Percentiles rank a stretch among this genome's conserved stretches.
Conservation (phyloP, 1,140 invertebrate genomes). For the Hylaeus anthracinus region DNA sequence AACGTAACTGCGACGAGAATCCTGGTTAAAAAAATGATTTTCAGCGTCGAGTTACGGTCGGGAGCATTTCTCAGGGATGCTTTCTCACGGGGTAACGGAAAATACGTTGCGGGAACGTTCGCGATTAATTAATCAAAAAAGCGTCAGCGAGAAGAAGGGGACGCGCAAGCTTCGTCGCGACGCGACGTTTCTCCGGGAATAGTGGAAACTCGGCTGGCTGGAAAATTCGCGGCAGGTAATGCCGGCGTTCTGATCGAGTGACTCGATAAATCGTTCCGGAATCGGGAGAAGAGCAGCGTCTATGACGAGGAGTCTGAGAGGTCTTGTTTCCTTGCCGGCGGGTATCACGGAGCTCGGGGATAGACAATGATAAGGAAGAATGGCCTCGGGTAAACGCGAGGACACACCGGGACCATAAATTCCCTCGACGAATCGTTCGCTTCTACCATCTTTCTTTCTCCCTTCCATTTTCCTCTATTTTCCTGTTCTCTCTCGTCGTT, state of each 20-base stretch:
- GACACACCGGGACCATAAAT: slow-evolving; percentile 57
- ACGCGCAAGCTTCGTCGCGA: no score
- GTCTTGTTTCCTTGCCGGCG: slow-evolving; percentile 26
- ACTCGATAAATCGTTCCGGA: slow-evolving; percentile 17
- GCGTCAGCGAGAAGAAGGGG: not conserved
- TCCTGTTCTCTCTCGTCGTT: no score
- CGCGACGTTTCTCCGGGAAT: not conserved
- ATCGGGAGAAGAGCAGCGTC: not conserved
- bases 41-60: no score
- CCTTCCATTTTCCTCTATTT: slow-evolving; percentile 2
- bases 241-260: slow-evolving; percentile 8
- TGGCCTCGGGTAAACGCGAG: slow-evolving; percentile 38
- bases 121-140: not conserved
- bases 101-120: not conserved
- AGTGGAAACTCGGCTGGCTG: not conserved
- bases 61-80: no score
- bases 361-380: slow-evolving; percentile 63
- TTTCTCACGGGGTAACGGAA: no score
- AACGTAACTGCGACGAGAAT: no score
- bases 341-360: slow-evolving; percentile 29
- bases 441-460: slow-evolving; percentile 15
- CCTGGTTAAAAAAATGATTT: no score
- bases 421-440: slow-evolving; percentile 40
- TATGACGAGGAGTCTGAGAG: slow-evolving; percentile 28
- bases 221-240: slow-evolving; percentile 23